These are phyloP conservation scores for Thryonomys swinderianus DNA, from an alignment of 2,113 vertebrate genomes.

Conservation along the genomic window DNA sequence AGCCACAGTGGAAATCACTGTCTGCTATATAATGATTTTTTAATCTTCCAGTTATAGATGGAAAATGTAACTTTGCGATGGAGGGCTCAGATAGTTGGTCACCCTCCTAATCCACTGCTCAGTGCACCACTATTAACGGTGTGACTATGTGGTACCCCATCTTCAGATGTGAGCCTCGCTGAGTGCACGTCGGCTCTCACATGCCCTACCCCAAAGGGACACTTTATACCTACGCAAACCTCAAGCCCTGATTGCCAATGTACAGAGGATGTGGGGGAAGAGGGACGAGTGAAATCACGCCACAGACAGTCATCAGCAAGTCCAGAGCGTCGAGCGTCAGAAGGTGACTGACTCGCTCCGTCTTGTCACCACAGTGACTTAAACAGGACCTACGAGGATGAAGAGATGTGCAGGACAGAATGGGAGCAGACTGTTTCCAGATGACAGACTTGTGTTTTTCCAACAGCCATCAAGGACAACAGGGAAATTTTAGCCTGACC, in stretches of 20 bases:
- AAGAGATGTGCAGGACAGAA: background rate
- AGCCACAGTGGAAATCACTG: background rate
- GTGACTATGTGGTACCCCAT: background rate
- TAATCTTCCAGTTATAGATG: conserved; percentile 1
- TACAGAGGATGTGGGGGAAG: background rate
- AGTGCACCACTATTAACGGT: background rate
- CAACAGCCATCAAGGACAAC: background rate
- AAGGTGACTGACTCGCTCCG: background rate
- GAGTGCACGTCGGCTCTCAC: background rate
- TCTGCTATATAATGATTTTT: background rate
- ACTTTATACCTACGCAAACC: background rate
- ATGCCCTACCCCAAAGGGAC: background rate
- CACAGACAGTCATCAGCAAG: background rate
- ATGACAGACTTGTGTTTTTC: background rate
- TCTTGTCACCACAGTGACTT: background rate
- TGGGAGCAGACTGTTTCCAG: background rate
- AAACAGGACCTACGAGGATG: background rate
- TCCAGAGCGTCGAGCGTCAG: background rate
- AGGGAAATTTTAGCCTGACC: background rate
- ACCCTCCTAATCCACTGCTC: background rate
- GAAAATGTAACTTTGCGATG: background rate
- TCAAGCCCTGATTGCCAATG: background rate
- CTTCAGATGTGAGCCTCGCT: background rate
- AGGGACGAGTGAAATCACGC: background rate
- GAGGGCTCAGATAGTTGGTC: background rate